phyloP scores from a whole-genome alignment of 1,140 invertebrate genomes.

The Pogonomyrmex barbatus region DNA sequence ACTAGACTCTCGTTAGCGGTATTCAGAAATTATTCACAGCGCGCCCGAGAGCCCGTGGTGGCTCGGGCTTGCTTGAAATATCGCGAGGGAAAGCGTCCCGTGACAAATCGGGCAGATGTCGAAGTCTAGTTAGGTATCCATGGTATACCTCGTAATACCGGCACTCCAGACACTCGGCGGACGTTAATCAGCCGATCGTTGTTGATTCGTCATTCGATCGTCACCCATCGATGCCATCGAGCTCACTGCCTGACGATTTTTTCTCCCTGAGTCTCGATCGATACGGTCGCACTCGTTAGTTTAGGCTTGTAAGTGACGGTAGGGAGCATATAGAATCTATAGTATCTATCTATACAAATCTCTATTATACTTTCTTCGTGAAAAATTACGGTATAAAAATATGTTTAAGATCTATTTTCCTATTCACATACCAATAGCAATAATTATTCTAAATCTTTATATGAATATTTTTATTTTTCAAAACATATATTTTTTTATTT shows the following conservation, averaged over 20 bases:
- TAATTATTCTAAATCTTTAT: constrained; percentile 16
- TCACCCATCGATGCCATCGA: constrained; percentile 43
- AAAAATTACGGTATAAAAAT: constrained; percentile 18
- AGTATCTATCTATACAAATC: background rate
- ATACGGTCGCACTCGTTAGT: constrained; percentile 46
- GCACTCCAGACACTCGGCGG: constrained; percentile 66
- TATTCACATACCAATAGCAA: background rate
- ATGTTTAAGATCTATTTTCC: background rate
- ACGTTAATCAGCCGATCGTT: constrained; percentile 79
- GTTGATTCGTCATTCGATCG: constrained; percentile 71
- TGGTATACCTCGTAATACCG: constrained; percentile 76
- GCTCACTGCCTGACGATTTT: background rate
- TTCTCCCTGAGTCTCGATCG: constrained; percentile 23
- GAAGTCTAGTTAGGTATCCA: constrained; percentile 81
- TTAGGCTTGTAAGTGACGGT: constrained; percentile 52
- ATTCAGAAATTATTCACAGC: constrained; percentile 85
- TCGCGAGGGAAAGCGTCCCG: constrained; percentile 76
- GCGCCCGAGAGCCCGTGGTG: constrained; percentile 74
- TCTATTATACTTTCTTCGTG: constrained; percentile 1
- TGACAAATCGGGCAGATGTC: constrained; percentile 84
- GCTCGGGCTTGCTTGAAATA: constrained; percentile 67
- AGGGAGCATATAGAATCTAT: constrained; percentile 29
- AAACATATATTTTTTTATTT: background rate
- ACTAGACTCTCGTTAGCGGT: constrained; percentile 84
- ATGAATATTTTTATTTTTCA: background rate